These are phyloP conservation scores for Microtus ochrogaster DNA, from an alignment of 2,113 vertebrate species.

Conservation along the genomic window DNA sequence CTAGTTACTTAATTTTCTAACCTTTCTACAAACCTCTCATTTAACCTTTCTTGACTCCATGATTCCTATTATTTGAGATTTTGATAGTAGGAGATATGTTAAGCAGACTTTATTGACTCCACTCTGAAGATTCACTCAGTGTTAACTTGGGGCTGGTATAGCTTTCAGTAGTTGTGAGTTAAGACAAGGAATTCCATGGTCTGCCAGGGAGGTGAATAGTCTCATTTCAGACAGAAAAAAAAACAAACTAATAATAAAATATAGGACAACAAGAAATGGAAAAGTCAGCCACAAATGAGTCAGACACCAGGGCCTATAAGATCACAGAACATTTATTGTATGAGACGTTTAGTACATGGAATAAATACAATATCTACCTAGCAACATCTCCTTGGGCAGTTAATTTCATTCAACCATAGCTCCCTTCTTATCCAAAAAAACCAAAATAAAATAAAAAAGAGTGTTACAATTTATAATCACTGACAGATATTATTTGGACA, in stretches of 20 bases:
- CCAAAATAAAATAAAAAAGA: background rate
- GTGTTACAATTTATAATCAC: background rate
- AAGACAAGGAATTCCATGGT: background rate
- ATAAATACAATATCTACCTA: background rate
- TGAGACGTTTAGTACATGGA: background rate
- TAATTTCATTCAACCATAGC: background rate
- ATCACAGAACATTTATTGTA: background rate
- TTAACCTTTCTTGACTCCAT: background rate
- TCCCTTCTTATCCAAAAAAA: background rate
- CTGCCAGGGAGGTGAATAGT: background rate
- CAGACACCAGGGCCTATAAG: background rate
- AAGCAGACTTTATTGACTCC: background rate
- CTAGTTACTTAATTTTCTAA: slow-evolving; percentile 26
- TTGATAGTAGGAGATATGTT: background rate
- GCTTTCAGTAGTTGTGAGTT: background rate
- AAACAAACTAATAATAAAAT: background rate
- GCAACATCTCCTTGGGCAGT: background rate
- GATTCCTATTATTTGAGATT: slow-evolving; percentile 38
- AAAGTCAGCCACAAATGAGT: background rate
- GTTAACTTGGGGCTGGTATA: background rate
- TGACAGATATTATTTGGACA: background rate
- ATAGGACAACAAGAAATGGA: background rate
- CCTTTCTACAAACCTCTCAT: background rate
- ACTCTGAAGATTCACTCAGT: background rate
- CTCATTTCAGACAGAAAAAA: background rate